Evolutionary conservation across 1,140 invertebrate species (phyloP), one percentile per base, ranked within the genome.

Genomic region (Cyclina sinensis): DNA sequence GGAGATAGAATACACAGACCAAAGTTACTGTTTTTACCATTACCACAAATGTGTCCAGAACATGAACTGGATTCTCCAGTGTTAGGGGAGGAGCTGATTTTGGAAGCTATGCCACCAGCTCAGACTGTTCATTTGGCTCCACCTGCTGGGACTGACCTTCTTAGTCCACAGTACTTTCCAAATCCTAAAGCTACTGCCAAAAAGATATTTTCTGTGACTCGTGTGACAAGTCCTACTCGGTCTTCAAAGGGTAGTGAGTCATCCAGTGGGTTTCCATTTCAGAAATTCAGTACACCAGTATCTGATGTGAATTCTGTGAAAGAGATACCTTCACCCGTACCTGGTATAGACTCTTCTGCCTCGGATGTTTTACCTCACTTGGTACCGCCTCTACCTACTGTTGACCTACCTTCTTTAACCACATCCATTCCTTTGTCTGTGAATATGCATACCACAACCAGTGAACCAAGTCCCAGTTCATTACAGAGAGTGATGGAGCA

Each of bases 131-230:
- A 89, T n/a, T 76, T 85, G 32, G 51, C 91, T 24, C 32, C 90
- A 39, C 92, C 93, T 24, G 90, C 93, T 39, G 90, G 84, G 9
- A 91, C 94, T 62, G 83, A 94, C 12, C 74, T 95, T 14, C 84
- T 94, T 9, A 93, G 93, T 87, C 94, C 93, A 16, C 94, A 95
- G 82, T 95, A 94, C 65, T 92, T 89, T 82, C 90, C 91, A 4
- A 91, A 90, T 27, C 82, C 91, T 1, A 91, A 90, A 37, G 92
- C 90, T 11, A 93, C 92, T 88, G 94, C 93, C 54, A 93, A 93
- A 82, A 94, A 95, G 86, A 92, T 94, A 43, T 94, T 95, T 70
- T 94, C 93, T 51, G 94, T 95, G 18, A 94, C 92, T 54, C 89
- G 91, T 80, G 94, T 94, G 0, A 78, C 80, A n/a, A 90, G 79